phyloP scores from a whole-genome alignment of 1,140 invertebrate species.

The Teleogryllus occipitalis region DNA sequence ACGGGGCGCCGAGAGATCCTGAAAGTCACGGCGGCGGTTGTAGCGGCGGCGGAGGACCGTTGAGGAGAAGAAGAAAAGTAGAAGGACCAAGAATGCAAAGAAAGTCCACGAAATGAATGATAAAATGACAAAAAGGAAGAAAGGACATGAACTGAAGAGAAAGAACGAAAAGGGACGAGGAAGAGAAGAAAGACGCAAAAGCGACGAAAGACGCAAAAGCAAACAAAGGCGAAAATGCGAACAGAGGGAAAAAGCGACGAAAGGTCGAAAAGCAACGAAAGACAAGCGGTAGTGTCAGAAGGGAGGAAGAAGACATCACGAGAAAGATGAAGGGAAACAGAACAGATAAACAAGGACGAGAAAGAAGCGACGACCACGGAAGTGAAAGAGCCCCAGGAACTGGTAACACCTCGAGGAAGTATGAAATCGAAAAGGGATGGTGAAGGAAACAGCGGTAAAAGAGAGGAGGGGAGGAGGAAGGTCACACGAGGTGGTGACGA shows the following conservation, averaged over 20 bases:
- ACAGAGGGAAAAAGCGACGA: not conserved
- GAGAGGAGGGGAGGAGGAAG: too few relatives aligned
- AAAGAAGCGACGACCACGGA: too few relatives aligned
- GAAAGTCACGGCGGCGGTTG: too few relatives aligned
- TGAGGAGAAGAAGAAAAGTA: too few relatives aligned
- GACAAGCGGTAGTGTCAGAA: not conserved
- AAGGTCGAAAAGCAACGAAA: not conserved
- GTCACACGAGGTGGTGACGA: too few relatives aligned
- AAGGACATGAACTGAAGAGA: not conserved
- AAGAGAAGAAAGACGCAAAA: not conserved
- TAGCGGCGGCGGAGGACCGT: too few relatives aligned
- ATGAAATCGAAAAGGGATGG: too few relatives aligned
- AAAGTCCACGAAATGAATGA: not conserved
- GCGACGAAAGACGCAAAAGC: not conserved
- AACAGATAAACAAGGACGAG: too few relatives aligned
- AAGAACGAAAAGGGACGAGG: not conserved
- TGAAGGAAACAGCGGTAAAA: too few relatives aligned
- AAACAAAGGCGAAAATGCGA: not conserved
- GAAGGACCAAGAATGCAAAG: not conserved
- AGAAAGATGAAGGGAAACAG: not conserved
- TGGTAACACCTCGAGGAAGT: too few relatives aligned
- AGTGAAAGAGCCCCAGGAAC: too few relatives aligned
- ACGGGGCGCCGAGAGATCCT: not conserved
- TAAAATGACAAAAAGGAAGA: not conserved
- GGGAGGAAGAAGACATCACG: not conserved